phyloP scores from a whole-genome alignment of 2,797 vertebrate species.

The Crenichthys baileyi region DNA sequence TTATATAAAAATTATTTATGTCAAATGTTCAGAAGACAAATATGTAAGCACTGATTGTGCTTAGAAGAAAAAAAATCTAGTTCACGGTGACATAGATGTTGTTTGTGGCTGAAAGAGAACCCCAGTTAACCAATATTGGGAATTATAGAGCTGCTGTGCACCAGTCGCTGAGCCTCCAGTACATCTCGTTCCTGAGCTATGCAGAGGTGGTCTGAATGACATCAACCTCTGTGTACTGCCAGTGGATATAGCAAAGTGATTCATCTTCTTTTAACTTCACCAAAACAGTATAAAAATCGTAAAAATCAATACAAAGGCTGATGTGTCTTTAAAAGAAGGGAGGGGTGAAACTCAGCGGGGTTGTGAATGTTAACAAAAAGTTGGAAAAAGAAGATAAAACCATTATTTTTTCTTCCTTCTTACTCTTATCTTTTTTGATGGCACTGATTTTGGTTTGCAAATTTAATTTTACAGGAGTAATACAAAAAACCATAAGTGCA shows the following conservation, averaged over 20 bases:
- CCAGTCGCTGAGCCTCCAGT: constrained; percentile 19
- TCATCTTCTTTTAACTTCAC: constrained; percentile 54
- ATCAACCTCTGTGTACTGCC: constrained; percentile 21
- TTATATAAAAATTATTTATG: not conserved
- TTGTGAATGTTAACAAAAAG: not conserved
- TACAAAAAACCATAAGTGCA: not conserved
- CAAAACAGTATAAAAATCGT: constrained; percentile 46
- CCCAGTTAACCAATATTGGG: constrained; percentile 7
- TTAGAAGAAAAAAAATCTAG: not conserved
- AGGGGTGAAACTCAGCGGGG: constrained; percentile 13
- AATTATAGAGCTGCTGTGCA: constrained; percentile 26
- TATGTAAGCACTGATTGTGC: not conserved
- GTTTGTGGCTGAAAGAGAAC: constrained; percentile 6
- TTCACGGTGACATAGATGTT: constrained; percentile 11
- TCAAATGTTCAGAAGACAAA: not conserved
- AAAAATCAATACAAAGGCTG: constrained; percentile 53
- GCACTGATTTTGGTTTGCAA: not conserved
- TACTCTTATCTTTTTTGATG: not conserved
- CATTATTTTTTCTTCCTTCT: not conserved
- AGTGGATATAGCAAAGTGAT: constrained; percentile 44
- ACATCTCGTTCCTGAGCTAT: constrained; percentile 57
- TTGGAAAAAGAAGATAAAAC: not conserved
- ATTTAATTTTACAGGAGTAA: constrained; percentile 10
- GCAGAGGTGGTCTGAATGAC: constrained; percentile 72
- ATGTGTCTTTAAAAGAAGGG: constrained; percentile 37